These are phyloP conservation scores for Microvelia longipes DNA, from an alignment of 1,140 invertebrate genomes.

Conservation along the genomic window DNA sequence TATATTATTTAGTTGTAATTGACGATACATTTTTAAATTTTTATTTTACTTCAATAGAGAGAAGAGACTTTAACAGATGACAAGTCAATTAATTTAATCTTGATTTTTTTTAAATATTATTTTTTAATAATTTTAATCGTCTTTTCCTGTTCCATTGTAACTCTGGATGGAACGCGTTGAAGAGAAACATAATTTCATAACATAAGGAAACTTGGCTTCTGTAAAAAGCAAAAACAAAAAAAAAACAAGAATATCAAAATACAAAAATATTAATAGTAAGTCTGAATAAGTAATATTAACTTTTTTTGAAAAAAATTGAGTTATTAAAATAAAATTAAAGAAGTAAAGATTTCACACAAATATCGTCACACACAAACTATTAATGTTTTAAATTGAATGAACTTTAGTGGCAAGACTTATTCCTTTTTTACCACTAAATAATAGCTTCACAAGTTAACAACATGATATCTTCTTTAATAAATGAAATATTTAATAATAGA, in stretches of 20 bases:
- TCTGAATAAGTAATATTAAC: background rate
- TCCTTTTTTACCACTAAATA: too few relatives aligned
- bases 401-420: too few relatives aligned
- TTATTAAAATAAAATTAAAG: background rate
- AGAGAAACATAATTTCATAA: slow-evolving; percentile 91
- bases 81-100: background rate
- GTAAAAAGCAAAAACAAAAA: slow-evolving; percentile 28
- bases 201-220: slow-evolving; percentile 92
- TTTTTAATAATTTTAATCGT: slow-evolving; percentile 1
- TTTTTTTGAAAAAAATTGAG: background rate
- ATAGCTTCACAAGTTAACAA: too few relatives aligned
- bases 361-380: background rate
- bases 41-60: background rate
- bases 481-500: too few relatives aligned
- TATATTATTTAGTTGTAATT: background rate
- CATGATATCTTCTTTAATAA: too few relatives aligned
- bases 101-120: background rate
- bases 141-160: slow-evolving; percentile 4
- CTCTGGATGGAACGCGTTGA: slow-evolving; percentile 42
- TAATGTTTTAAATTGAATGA: too few relatives aligned
- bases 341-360: background rate
- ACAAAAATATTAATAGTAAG: background rate
- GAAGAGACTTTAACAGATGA: background rate
- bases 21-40: background rate
- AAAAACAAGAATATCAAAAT: too few relatives aligned